Conservation (phyloP, 2,113 vertebrate species). For the Corythornis cristatus region DNA sequence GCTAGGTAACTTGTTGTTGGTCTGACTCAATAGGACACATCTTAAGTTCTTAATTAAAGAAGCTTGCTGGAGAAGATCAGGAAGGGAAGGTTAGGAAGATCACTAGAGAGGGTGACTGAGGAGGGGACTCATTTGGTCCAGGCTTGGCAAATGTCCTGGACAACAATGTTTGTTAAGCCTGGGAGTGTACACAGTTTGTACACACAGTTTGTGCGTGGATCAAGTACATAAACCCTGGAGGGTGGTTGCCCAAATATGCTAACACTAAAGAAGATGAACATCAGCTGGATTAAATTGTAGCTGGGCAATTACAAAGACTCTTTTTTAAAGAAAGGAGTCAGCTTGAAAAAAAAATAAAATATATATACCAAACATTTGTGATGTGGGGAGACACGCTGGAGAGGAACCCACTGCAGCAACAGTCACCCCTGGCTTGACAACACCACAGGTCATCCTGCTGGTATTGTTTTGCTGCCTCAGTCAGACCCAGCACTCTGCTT, state of each 20-base stretch:
- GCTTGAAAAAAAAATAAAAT: neutral
- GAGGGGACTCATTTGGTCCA: neutral
- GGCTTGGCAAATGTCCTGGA: neutral
- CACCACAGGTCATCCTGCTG: neutral
- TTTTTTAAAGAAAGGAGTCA: neutral
- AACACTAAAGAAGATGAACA: neutral
- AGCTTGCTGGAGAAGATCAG: neutral
- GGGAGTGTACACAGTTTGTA: neutral
- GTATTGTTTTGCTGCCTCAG: neutral
- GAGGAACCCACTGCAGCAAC: neutral
- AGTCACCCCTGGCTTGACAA: fast-evolving
- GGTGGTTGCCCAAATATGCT: neutral
- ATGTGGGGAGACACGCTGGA: neutral
- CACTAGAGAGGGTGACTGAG: neutral
- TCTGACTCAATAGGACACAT: neutral
- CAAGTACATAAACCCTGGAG: neutral
- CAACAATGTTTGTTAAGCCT: neutral
- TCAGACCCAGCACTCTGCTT: neutral
- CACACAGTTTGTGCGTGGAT: neutral
- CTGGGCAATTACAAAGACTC: neutral
- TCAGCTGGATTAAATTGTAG: neutral
- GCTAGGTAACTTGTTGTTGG: neutral
- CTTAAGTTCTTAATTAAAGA: neutral
- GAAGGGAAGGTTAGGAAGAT: neutral
- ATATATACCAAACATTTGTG: neutral